phyloP scores from a whole-genome alignment of 23 tunicate species.

The Styela plicata region DNA sequence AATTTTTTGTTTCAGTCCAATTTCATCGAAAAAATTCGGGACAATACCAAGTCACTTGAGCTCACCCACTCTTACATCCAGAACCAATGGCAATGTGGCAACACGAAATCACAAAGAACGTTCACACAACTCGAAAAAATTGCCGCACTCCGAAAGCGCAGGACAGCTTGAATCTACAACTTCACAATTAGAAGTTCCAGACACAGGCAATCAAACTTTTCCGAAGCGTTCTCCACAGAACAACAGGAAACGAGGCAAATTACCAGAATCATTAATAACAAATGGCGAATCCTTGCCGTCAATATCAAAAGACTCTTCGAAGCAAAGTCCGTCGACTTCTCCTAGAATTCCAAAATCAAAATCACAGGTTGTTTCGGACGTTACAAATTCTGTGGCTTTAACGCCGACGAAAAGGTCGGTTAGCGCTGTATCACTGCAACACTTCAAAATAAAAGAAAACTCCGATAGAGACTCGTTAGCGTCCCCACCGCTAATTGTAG shows the following conservation, averaged over 20 bases:
- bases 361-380: background rate
- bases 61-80: background rate
- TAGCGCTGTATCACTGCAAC: background rate
- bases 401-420: slow-evolving; percentile 6
- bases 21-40: background rate
- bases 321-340: background rate
- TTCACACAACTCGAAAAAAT: background rate
- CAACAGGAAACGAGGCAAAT: slow-evolving; percentile 13
- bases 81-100: background rate
- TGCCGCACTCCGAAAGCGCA: slow-evolving; percentile 18
- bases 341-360: background rate
- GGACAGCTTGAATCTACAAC: background rate
- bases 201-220: slow-evolving; percentile 24
- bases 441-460: background rate
- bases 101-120: background rate
- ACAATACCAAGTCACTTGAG: background rate
- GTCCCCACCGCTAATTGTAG: background rate
- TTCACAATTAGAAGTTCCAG: background rate
- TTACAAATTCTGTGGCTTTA: background rate
- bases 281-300: background rate
- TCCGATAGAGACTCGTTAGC: background rate
- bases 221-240: slow-evolving; percentile 25
- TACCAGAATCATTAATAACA: background rate
- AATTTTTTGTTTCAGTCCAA: slow-evolving; percentile 11
- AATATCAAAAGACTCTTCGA: background rate